Conservation (phyloP, 2,113 vertebrate genomes). For the Labrus mixtus region DNA sequence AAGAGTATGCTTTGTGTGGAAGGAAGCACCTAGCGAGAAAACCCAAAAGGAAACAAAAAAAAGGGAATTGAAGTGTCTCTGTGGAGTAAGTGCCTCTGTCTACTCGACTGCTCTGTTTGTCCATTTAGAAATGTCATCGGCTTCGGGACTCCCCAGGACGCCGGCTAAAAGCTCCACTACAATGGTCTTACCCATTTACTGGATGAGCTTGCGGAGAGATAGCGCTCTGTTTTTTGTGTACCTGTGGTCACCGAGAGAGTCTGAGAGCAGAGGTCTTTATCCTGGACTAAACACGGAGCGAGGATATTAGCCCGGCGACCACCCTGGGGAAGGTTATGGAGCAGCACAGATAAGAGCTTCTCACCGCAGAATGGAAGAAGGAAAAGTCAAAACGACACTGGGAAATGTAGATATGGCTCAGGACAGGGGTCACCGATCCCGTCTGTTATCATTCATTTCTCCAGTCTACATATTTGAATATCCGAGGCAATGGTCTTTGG, state of each 20-base stretch:
- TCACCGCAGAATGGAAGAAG: slow-evolving; percentile 11
- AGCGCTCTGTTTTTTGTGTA: slow-evolving; percentile 63
- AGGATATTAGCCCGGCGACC: slow-evolving; percentile 54
- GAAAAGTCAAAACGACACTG: slow-evolving; percentile 26
- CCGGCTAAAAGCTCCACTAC: slow-evolving; percentile 69
- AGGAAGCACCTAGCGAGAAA: slow-evolving; percentile 37
- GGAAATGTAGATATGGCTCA: slow-evolving; percentile 8
- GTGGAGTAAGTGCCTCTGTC: slow-evolving; percentile 48
- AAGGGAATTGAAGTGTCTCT: slow-evolving; percentile 46
- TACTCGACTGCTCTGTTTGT: slow-evolving; percentile 66
- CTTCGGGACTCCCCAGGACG: slow-evolving; percentile 66
- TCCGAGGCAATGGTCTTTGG: background rate
- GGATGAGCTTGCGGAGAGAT: slow-evolving; percentile 63
- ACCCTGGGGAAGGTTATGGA: slow-evolving; percentile 53
- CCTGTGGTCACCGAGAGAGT: slow-evolving; percentile 60
- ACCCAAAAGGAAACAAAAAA: slow-evolving; percentile 41
- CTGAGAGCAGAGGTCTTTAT: slow-evolving; percentile 71
- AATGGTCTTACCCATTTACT: slow-evolving; percentile 66
- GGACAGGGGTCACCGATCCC: slow-evolving; percentile 1
- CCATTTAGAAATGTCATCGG: slow-evolving; percentile 75
- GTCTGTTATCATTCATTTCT: background rate
- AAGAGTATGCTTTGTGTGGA: slow-evolving; percentile 1
- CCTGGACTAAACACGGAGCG: slow-evolving; percentile 51
- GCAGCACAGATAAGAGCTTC: slow-evolving; percentile 68
- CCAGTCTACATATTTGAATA: background rate